Evolutionary conservation across 2,113 vertebrate species (phyloP).

Genomic region (Gymnocephalus cernua): DNA sequence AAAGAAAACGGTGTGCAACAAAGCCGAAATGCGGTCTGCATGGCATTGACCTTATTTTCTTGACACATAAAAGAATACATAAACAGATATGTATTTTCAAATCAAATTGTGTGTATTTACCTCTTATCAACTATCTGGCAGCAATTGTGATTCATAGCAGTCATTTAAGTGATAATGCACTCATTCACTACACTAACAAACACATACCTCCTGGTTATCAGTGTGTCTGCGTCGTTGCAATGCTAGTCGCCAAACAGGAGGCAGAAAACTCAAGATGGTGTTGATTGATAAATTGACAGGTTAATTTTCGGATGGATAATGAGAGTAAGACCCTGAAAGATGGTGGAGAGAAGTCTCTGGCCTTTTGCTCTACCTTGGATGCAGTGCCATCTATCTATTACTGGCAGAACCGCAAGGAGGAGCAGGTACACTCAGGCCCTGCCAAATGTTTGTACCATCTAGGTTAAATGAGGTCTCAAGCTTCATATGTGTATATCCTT

Average conservation of each 20-base stretch:
- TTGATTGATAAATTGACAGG: constrained; percentile 99
- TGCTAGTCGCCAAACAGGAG: constrained; percentile 88
- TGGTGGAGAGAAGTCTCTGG: constrained; percentile 74
- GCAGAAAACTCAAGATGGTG: constrained; percentile 97
- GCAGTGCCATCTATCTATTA: constrained; percentile 98
- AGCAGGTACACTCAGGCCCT: constrained; percentile 68
- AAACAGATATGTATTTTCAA: constrained; percentile 76
- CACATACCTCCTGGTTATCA: constrained; percentile 94
- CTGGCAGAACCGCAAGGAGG: constrained; percentile 87
- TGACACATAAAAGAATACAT: constrained; percentile 75
- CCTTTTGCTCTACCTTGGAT: constrained; percentile 90
- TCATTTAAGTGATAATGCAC: constrained; percentile 99
- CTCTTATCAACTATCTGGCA: constrained; percentile 94
- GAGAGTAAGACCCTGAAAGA: constrained; percentile 93
- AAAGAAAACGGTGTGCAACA: constrained; percentile 50
- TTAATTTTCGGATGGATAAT: constrained; percentile 99
- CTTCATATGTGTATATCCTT: constrained; percentile 35
- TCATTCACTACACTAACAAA: constrained; percentile 98
- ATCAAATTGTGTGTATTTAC: constrained; percentile 83
- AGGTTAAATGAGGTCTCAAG: constrained; percentile 58
- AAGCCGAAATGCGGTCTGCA: constrained; percentile 51
- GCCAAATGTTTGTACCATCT: constrained; percentile 56
- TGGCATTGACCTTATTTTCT: constrained; percentile 71
- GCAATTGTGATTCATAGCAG: constrained; percentile 99
- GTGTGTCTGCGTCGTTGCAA: constrained; percentile 90